Evolutionary conservation across 2,113 vertebrate species (phyloP).

Genomic region (Gasterosteus nipponicus): DNA sequence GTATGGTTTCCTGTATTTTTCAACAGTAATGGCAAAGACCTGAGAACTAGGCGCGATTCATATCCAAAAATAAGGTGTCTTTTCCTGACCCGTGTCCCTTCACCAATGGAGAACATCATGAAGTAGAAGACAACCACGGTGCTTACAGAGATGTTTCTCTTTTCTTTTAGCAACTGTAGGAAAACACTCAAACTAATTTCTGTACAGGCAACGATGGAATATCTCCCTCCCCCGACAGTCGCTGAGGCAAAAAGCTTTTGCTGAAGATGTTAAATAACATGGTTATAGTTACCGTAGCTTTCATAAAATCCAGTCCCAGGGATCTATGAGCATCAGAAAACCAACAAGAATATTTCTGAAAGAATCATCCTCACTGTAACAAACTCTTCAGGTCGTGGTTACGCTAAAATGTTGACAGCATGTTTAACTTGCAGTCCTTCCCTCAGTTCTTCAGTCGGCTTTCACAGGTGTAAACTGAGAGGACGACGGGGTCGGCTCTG

Average conservation of each 20-base stretch:
- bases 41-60: neutral
- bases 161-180: too few species aligned
- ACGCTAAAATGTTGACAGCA: neutral
- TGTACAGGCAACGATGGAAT: neutral
- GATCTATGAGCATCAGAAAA: neutral
- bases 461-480: neutral
- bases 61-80: neutral
- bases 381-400: neutral
- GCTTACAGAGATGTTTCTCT: too few species aligned
- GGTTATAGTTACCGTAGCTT: neutral
- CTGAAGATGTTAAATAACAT: neutral
- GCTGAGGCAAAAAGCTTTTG: neutral
- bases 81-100: too few species aligned
- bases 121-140: too few species aligned
- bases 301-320: neutral
- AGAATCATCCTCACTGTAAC: neutral
- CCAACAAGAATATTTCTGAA: neutral
- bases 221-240: neutral
- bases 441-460: neutral
- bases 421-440: neutral
- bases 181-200: neutral
- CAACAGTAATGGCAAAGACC: too few species aligned
- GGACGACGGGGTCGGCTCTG: neutral
- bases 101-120: too few species aligned
- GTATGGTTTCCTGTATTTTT: too few species aligned